Base-by-base conservation (phyloP, 2,888 invertebrate species). In the Lasioglossum calceatum region DNA sequence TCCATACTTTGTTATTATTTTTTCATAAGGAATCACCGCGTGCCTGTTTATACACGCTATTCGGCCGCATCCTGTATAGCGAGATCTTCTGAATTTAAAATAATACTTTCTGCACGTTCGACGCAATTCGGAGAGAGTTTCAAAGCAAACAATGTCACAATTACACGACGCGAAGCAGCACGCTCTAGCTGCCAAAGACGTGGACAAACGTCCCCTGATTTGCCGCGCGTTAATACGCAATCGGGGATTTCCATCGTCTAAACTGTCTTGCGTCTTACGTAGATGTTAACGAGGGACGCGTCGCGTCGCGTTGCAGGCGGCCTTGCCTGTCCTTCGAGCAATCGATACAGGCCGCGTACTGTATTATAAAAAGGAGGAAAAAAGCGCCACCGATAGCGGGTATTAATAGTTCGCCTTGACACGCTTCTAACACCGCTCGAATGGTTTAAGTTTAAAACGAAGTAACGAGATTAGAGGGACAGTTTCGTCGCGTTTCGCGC, bases 351-450 rank as follows among this genome's bases (percentile, higher is more conserved):
- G 14, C 39, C 74, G 70, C 73, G 61, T 80, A 61, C 75, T 74
- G 80, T 50, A 64, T 75, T 70, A 32, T 36, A 54, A 54, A 73
- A 50, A 50, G 19, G 54, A 27, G 12, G 74, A 82, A 75, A 61
- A 78, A 39, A 61, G 47, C 58, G 73, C 58, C 77, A 54, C 67
- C 78, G 67, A 79, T 76, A 87, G 79, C 47, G 61, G 61, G 84
- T 76, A 79, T 85, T 83, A 79, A 85, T 83, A 79, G 83, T 79
- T 85, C 79, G 85, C 85, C 85, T 85, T 85, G 85, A 85, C 85
- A 85, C 79, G 85, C 27, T 85, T 85, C 67, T 81, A 79, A 78
- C 78, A 70, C 58, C 70, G 79, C 72, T 67, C 75, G 58, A 32
- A 39, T 47, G 50, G n/a, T 54, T 54, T 67, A 78, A 61, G n/a